Evolutionary conservation across 1,140 invertebrate genomes (phyloP), one percentile per base, ranked within the genome.

Genomic region (Drosophila baimaii): DNA sequence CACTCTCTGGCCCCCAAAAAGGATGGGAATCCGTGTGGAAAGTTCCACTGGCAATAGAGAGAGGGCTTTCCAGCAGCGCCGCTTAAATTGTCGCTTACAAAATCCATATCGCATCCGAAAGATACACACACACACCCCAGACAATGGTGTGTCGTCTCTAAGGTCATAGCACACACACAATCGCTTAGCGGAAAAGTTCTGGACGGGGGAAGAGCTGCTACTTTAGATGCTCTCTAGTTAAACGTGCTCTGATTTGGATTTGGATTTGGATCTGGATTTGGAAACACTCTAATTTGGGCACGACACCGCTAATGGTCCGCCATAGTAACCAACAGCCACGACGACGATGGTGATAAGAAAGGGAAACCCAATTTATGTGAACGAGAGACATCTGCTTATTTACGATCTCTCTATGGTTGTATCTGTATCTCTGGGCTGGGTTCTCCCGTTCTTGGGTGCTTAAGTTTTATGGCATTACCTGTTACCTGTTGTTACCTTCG

Each of bases 161-260:
- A 73, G 70, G 70, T 61, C 51, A 23, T 19, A 33, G 49, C 49
- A 49, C 46, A 47, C 65, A 43, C 29, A 72, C 69, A 52, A 73
- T 73, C 69, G 39, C 54, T 73, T 73, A 46, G 69, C 70, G 69
- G 69, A 73, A 69, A 72, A 72, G 68, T 73, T 73, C 47, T 73
- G 56, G 37, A 2, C 1, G 9, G 23, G 7, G 27, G 23, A 33
- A 25, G 39, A 31, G 31, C n/a, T 8, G 15, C n/a, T n/a, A n/a
- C n/a, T n/a, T n/a, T n/a, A n/a, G n/a, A n/a, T 15, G 66, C 54
- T 72, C 51, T 46, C 51, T 19, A 51, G 56, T 62, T 61, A 73
- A 62, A 46, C 69, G 69, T 73, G 70, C 69, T 73, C 39, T 73
- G 56, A 73, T 73, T 52, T 2, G 19, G 51, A 15, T 37, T 52